Percentiles rank a stretch among this genome's conserved stretches.
Conservation (phyloP, 2,888 invertebrate species). For the Cerastis rubricosa region DNA sequence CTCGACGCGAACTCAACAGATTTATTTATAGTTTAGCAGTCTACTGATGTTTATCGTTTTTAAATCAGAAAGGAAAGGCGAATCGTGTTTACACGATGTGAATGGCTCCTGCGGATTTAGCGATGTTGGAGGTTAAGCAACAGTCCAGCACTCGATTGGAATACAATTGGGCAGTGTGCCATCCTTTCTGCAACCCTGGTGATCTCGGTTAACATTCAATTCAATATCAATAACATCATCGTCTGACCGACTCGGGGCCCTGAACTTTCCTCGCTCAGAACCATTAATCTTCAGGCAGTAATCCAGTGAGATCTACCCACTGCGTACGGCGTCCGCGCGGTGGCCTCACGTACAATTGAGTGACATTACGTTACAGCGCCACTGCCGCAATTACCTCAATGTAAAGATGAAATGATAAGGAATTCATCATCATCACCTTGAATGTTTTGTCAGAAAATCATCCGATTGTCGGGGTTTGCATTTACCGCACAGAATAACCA, state of each 20-base stretch:
- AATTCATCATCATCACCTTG: background rate
- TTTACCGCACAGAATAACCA: background rate
- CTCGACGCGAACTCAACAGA: conserved; percentile 14
- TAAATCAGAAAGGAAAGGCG: conserved; percentile 41
- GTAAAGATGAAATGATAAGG: conserved; percentile 6
- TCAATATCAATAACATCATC: background rate
- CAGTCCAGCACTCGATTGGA: background rate
- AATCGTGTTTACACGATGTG: conserved; percentile 16
- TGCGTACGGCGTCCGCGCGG: background rate
- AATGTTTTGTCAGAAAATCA: background rate
- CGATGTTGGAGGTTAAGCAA: conserved; percentile 30
- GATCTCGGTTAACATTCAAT: background rate
- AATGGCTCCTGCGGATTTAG: conserved; percentile 15
- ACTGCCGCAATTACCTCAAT: background rate
- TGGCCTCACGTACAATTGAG: conserved; percentile 19
- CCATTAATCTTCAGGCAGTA: conserved; percentile 18
- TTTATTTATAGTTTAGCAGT: conserved; percentile 30
- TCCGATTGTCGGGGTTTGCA: background rate
- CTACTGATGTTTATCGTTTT: conserved; percentile 31
- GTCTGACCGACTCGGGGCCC: background rate
- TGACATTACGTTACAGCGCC: conserved; percentile 1
- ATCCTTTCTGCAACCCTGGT: background rate
- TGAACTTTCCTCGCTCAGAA: conserved; percentile 4
- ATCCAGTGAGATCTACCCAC: background rate
- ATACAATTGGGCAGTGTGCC: background rate